Percentiles rank a stretch among this genome's conserved stretches.
Conservation (phyloP, 2,797 vertebrate genomes). For the Eulemur rubriventer region DNA sequence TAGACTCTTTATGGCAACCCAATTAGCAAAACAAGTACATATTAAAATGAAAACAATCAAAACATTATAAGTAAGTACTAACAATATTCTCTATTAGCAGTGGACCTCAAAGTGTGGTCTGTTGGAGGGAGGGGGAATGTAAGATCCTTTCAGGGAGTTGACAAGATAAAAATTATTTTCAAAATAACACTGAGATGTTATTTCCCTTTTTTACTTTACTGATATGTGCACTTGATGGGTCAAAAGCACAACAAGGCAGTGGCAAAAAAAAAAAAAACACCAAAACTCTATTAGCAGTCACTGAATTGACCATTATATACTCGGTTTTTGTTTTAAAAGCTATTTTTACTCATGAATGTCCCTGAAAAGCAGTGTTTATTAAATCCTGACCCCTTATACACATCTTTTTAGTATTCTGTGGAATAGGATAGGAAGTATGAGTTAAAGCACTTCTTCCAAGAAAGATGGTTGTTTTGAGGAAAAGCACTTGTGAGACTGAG, state of each 20-base stretch:
- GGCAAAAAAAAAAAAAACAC: neutral
- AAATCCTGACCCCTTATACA: neutral
- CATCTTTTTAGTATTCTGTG: neutral
- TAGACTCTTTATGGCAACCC: neutral
- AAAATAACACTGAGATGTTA: slow-evolving; percentile 37
- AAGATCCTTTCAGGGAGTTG: neutral
- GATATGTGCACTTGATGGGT: neutral
- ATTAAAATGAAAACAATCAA: slow-evolving; percentile 25
- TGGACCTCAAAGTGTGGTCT: neutral
- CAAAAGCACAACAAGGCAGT: slow-evolving; percentile 40
- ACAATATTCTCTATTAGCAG: neutral
- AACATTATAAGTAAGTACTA: slow-evolving; percentile 8
- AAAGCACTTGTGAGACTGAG: neutral
- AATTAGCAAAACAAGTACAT: neutral
- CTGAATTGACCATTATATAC: neutral
- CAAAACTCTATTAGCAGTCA: neutral
- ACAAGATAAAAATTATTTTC: slow-evolving; percentile 19
- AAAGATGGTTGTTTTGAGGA: neutral
- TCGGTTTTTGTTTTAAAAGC: too few relatives aligned
- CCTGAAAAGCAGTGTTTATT: neutral
- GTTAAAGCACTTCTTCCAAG: neutral
- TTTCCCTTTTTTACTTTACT: neutral
- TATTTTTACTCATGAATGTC: slow-evolving; percentile 14
- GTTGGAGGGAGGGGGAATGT: neutral
- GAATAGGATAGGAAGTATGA: neutral